Evolutionary conservation across 2,888 invertebrate species (phyloP).

Genomic region (Sialis fuliginosa): DNA sequence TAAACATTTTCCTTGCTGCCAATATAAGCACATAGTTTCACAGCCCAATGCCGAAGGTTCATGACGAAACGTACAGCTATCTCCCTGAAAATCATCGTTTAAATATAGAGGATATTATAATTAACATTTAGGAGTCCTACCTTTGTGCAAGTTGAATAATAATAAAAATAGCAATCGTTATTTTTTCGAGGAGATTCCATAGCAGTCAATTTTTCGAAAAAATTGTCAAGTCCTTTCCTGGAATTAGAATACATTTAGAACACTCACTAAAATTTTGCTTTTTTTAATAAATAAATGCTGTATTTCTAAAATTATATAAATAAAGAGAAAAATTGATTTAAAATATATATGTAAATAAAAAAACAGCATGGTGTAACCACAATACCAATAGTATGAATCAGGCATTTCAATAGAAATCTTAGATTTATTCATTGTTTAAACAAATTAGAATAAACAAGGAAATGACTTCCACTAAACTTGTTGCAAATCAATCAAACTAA

Average conservation of each 20-base stretch:
- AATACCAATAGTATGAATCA: slow-evolving; percentile 5
- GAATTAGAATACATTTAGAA: neutral
- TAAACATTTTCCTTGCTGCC: slow-evolving; percentile 68
- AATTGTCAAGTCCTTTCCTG: slow-evolving; percentile 22
- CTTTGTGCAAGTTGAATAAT: slow-evolving; percentile 73
- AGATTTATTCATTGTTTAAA: slow-evolving; percentile 2
- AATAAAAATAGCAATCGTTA: slow-evolving; percentile 80
- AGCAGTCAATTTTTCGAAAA: slow-evolving; percentile 26
- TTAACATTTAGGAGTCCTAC: slow-evolving; percentile 27
- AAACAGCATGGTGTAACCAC: slow-evolving; percentile 5
- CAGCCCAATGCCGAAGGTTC: slow-evolving; percentile 68
- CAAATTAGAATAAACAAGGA: neutral
- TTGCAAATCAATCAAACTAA: slow-evolving; percentile 2
- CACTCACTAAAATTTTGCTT: too few relatives aligned
- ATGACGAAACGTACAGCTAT: slow-evolving; percentile 66
- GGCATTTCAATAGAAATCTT: slow-evolving; percentile 3
- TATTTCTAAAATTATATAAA: too few relatives aligned
- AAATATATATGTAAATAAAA: neutral
- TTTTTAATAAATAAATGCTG: too few relatives aligned
- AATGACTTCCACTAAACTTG: neutral
- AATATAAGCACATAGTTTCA: slow-evolving; percentile 63
- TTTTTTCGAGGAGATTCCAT: slow-evolving; percentile 59
- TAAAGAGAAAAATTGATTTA: too few relatives aligned
- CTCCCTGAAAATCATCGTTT: slow-evolving; percentile 37
- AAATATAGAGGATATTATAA: neutral